phyloP scores from a whole-genome alignment of 2,113 vertebrate species.

The Apistogramma diplotaenia region DNA sequence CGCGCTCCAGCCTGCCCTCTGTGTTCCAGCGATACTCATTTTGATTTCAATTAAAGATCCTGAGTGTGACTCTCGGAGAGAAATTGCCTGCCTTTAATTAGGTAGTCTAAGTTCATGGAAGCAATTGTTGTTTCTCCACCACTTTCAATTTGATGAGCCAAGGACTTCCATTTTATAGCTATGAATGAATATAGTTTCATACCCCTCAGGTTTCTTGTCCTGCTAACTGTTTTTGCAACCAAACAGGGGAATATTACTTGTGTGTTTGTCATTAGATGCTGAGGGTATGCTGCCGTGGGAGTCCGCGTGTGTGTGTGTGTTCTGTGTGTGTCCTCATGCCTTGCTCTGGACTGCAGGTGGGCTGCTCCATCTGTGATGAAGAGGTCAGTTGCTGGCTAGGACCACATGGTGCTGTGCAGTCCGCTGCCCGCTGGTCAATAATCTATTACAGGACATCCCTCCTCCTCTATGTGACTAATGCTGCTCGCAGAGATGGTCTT shows the following conservation, averaged over 20 bases:
- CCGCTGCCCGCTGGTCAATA: slow-evolving; percentile 77
- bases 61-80: slow-evolving; percentile 72
- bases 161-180: slow-evolving; percentile 71
- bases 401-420: slow-evolving; percentile 66
- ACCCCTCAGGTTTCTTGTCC: slow-evolving; percentile 67
- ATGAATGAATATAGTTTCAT: slow-evolving; percentile 66
- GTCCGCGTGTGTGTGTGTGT: background rate
- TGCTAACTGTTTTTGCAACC: slow-evolving; percentile 57
- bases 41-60: slow-evolving; percentile 81
- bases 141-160: slow-evolving; percentile 76
- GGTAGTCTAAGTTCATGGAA: slow-evolving; percentile 71
- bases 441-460: slow-evolving; percentile 76
- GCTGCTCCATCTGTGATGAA: slow-evolving; percentile 70
- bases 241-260: slow-evolving; percentile 41
- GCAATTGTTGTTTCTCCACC: slow-evolving; percentile 75
- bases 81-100: slow-evolving; percentile 81
- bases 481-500: slow-evolving; percentile 67
- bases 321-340: background rate
- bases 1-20: slow-evolving; percentile 33
- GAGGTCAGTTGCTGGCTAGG: slow-evolving; percentile 70
- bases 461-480: slow-evolving; percentile 72
- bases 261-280: slow-evolving; percentile 48
- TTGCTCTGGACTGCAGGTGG: slow-evolving; percentile 58
- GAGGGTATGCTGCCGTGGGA: slow-evolving; percentile 14
- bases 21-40: slow-evolving; percentile 71